Conservation (phyloP, 2,888 invertebrate species). For the Limnephilus marmoratus region DNA sequence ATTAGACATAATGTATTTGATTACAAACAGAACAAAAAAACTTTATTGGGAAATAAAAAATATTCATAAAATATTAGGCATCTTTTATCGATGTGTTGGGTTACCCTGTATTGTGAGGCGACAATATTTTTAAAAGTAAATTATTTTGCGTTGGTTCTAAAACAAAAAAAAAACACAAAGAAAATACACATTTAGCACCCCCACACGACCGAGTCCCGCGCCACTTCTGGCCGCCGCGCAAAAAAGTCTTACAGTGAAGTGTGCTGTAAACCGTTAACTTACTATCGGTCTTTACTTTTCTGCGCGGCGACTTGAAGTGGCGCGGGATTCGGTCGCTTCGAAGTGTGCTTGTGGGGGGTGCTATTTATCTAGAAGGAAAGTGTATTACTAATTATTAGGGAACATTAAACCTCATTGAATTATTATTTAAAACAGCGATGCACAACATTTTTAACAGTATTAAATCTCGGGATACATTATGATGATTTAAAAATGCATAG, state of each 20-base stretch:
- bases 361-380: too few relatives aligned
- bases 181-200: neutral
- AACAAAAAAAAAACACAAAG: neutral
- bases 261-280: too few relatives aligned
- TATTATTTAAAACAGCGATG: neutral
- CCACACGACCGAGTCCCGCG: too few relatives aligned
- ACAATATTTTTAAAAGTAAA: neutral
- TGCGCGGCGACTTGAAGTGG: too few relatives aligned
- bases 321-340: too few relatives aligned
- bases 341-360: too few relatives aligned
- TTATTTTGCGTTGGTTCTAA: neutral
- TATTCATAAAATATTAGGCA: neutral
- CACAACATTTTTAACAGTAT: neutral
- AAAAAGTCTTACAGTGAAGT: too few relatives aligned
- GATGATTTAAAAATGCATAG: too few relatives aligned
- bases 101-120: neutral
- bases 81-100: neutral
- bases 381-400: neutral
- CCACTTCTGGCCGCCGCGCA: too few relatives aligned
- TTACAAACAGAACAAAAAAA: neutral
- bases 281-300: too few relatives aligned
- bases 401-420: neutral
- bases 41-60: neutral
- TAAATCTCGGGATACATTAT: too few relatives aligned
- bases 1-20: neutral